Evolutionary conservation across 2,797 vertebrate species (phyloP), one percentile per base, ranked within the genome.

Genomic region (Lepus oiostolus): DNA sequence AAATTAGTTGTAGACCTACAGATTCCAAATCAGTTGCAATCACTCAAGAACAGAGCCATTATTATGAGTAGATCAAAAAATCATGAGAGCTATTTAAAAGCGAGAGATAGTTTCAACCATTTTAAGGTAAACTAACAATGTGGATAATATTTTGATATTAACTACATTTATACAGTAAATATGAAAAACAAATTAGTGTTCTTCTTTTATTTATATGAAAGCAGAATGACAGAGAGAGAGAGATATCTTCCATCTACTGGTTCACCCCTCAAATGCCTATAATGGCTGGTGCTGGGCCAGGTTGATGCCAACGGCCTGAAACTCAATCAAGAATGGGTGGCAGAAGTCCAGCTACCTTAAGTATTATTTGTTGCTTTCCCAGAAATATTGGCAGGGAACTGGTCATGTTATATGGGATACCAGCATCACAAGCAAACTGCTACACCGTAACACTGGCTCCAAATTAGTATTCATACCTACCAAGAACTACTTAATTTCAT

Each of bases 61-160:
- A 97, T 71, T 85, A 63, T 84, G 92, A 97, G 67, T 92, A 97
- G 32, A 96, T 96, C 84, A 97, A 95, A 96, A 97, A 97, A 89
- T 74, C 28, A 82, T 93, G 87, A 68, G 26, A 82, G 65, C 2
- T 62, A 2, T 60, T 91, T 90, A 60, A 96, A 97, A 97, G 94
- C 96, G 95, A 97, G 83, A 94, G 95, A 96, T 82, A 94, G 79
- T 92, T 97, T 91, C 97, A 93, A 95, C 93, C 95, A 75, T 96
- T 92, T 74, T 97, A 87, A 70, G 60, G 93, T 96, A 62, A 97
- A 76, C 97, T 87, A 96, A 96, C 93, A 96, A 96, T 84, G 90
- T 96, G 50, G 68, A 79, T 81, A 94, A 95, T 93, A 94, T 95
- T 97, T 97, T 96, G 68, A 90, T 96, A 97, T 88, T 87, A 90